These are phyloP conservation scores for Nesidiocoris tenuis DNA, from an alignment of 2,888 invertebrate species.

Conservation along the genomic window DNA sequence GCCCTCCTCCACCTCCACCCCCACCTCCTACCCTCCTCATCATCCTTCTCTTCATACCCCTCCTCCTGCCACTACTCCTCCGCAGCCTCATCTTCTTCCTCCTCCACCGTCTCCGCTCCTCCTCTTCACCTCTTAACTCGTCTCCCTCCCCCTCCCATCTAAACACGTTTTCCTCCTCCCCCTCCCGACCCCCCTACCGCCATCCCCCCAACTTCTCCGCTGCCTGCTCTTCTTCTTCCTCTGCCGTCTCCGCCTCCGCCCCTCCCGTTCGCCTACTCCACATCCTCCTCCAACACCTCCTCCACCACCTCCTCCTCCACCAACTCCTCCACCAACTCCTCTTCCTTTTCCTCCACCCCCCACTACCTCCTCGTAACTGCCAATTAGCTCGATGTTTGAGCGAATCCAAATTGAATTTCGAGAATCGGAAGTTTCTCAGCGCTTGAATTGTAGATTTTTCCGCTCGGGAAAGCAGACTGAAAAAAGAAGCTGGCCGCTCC, in stretches of 20 bases:
- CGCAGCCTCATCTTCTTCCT: background rate
- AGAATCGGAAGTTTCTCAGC: too few relatives aligned
- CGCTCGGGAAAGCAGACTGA: background rate
- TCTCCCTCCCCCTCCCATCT: conserved; percentile 5
- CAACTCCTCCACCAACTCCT: background rate
- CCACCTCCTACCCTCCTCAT: background rate
- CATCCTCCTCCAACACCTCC: conserved; percentile 3
- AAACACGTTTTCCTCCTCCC: background rate
- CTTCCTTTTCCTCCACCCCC: background rate
- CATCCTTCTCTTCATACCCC: background rate
- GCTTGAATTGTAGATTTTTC: background rate
- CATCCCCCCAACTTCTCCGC: background rate
- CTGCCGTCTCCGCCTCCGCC: background rate
- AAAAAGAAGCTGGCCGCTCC: background rate
- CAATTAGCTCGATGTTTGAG: too few relatives aligned
- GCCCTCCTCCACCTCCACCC: background rate
- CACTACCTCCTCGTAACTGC: background rate
- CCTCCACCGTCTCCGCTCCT: background rate
- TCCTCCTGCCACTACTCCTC: background rate
- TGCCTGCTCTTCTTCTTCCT: background rate
- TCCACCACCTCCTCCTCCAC: background rate
- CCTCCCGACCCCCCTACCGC: background rate
- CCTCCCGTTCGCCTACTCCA: conserved; percentile 10
- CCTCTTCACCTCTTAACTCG: background rate
- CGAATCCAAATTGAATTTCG: too few relatives aligned